phyloP scores from a whole-genome alignment of 2,797 vertebrate species.

The Girardinus metallicus region DNA sequence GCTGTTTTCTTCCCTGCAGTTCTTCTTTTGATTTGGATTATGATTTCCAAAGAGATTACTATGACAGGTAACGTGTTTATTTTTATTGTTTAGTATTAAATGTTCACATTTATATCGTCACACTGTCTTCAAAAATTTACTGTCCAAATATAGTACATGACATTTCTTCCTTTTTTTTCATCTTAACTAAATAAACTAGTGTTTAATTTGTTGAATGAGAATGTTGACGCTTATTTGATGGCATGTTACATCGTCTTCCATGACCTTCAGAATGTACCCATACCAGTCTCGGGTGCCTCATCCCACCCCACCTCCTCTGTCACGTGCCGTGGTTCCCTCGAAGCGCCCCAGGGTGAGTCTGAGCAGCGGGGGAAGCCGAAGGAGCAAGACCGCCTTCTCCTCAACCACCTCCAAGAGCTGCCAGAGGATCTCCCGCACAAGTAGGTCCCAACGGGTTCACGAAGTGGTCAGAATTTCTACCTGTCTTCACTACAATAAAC shows the following conservation, averaged over 20 bases:
- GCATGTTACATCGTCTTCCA: background rate
- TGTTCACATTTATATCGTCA: background rate
- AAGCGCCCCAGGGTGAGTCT: slow-evolving; percentile 88
- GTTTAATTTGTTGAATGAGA: background rate
- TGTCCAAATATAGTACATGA: background rate
- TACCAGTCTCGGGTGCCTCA: slow-evolving; percentile 85
- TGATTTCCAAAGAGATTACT: slow-evolving; percentile 91
- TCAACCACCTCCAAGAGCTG: slow-evolving; percentile 87
- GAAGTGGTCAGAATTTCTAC: background rate
- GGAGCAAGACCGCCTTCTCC: slow-evolving; percentile 88
- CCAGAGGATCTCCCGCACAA: slow-evolving; percentile 82
- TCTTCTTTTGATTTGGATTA: slow-evolving; percentile 86
- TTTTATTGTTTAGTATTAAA: background rate
- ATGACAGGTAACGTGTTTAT: slow-evolving; percentile 81
- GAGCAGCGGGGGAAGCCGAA: slow-evolving; percentile 81
- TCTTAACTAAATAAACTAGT: background rate
- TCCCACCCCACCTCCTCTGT: slow-evolving; percentile 85
- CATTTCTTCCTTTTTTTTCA: background rate
- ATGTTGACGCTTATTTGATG: background rate
- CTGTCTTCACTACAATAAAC: background rate
- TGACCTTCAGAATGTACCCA: slow-evolving; percentile 82
- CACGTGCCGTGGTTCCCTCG: slow-evolving; percentile 85
- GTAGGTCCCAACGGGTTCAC: slow-evolving; percentile 46
- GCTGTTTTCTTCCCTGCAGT: slow-evolving; percentile 43
- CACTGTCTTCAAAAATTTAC: background rate